These are phyloP conservation scores for Festucalex cinctus DNA, from an alignment of 2,113 vertebrate species.

Conservation along the genomic window DNA sequence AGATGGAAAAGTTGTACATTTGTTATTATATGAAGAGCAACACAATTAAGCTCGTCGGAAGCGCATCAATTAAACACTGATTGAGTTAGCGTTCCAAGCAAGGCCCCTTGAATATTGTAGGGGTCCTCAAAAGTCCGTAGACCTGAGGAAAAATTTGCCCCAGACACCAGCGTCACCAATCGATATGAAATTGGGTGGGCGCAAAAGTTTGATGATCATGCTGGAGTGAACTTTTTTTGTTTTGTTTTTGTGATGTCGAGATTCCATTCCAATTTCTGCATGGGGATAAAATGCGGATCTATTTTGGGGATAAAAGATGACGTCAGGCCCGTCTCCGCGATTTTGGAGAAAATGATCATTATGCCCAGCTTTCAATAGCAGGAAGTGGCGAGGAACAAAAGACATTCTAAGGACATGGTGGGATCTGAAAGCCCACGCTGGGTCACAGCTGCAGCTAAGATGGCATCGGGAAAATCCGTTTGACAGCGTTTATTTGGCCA, in stretches of 20 bases:
- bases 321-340: conserved; percentile 24
- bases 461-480: neutral
- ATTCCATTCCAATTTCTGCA: conserved; percentile 15
- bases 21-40: conserved; percentile 67
- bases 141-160: neutral
- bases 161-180: neutral
- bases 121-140: too few relatives aligned
- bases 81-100: too few relatives aligned
- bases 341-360: conserved; percentile 58
- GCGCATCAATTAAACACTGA: conserved; percentile 69
- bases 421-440: conserved; percentile 32
- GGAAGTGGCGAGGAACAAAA: conserved; percentile 73
- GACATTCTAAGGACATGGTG: conserved; percentile 56
- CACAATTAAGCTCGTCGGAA: conserved; percentile 53
- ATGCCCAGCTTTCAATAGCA: conserved; percentile 66
- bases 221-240: too few relatives aligned
- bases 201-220: neutral
- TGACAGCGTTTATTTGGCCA: neutral
- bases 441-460: neutral
- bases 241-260: neutral
- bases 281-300: conserved; percentile 27
- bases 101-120: too few relatives aligned
- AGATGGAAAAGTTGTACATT: conserved; percentile 66
- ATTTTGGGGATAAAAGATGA: conserved; percentile 65
- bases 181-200: neutral